These are phyloP conservation scores for Xyrauchen texanus DNA, from an alignment of 2,113 vertebrate genomes.

Conservation along the genomic window DNA sequence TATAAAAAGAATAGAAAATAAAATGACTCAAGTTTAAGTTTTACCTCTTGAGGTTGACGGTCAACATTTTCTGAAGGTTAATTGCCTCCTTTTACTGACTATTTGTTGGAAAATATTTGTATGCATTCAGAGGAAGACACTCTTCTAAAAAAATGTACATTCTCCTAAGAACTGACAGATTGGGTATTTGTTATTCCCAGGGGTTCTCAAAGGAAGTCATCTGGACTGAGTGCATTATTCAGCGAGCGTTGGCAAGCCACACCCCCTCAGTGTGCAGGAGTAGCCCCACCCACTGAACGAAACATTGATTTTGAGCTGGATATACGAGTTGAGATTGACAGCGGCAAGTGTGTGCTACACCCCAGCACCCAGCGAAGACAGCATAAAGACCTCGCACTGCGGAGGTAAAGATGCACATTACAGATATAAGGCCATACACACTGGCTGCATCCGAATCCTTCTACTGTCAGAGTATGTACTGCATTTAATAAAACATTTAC, in stretches of 20 bases:
- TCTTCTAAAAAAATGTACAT: neutral
- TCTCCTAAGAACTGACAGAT: neutral
- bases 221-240: conserved; percentile 89
- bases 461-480: too few relatives aligned
- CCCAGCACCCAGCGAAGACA: conserved; percentile 89
- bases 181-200: conserved; percentile 60
- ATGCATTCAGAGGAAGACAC: too few relatives aligned
- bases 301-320: conserved; percentile 99
- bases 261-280: conserved; percentile 76
- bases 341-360: conserved; percentile 95
- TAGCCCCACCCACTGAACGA: conserved; percentile 84
- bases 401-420: conserved; percentile 72
- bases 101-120: too few relatives aligned
- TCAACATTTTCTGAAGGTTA: too few relatives aligned
- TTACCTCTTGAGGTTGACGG: too few relatives aligned
- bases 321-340: conserved; percentile 95
- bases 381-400: conserved; percentile 87
- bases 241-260: conserved; percentile 90
- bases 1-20: too few relatives aligned
- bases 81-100: too few relatives aligned
- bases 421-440: too few relatives aligned
- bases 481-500: too few relatives aligned
- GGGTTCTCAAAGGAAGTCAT: conserved; percentile 82
- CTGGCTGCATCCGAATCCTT: too few relatives aligned
- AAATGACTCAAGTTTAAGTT: too few relatives aligned